Base-by-base conservation (phyloP, 2,888 invertebrate genomes). In the Pemphredon lugubris region DNA sequence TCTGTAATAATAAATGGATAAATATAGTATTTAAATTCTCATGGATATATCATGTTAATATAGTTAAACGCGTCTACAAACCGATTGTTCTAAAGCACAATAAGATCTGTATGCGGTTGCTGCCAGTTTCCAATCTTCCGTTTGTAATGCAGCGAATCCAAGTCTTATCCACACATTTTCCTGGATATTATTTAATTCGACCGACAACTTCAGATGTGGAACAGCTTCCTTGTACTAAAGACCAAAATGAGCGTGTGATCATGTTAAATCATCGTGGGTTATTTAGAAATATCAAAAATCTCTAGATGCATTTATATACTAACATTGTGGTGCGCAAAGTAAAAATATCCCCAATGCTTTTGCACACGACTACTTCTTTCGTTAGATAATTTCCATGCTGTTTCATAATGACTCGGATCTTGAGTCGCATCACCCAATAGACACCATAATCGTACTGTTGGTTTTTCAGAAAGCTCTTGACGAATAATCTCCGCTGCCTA, bases 371-470 rank as follows among this genome's bases (percentile, higher is more conserved):
- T 95, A 89, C 96, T 97, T 55, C 92, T 93, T 61, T 94, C 91
- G 5, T 93, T 93, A 0, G 98, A 98, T 73, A 98, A 91, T 82
- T 95, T 93, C 97, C 98, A 98, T 0, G 98, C 99, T 83, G 94
- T 95, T 83, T 96, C 94, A 87, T 97, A 99, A 85, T 94, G 95
- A 13, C 92, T 91, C 0, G 93, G 91, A 82, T 98, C 94, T 83
- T 96, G 95, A 66, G 92, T 92, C 1, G 96, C 95, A 90, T 98
- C 97, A 2, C 98, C 98, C n/a, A 99, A 92, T 39, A 97, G 92
- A 88, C 98, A 98, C 91, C 96, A 96, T 18, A 99, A 90, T 87
- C 96, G 94, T 0, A 96, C 95, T 0, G 96, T 95, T 57, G 96
- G 96, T 61, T 95, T 93, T 69, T 94, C 92, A 1, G 93, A 92